Evolutionary conservation across 2,888 invertebrate species (phyloP).

Genomic region (Acleris laterana): DNA sequence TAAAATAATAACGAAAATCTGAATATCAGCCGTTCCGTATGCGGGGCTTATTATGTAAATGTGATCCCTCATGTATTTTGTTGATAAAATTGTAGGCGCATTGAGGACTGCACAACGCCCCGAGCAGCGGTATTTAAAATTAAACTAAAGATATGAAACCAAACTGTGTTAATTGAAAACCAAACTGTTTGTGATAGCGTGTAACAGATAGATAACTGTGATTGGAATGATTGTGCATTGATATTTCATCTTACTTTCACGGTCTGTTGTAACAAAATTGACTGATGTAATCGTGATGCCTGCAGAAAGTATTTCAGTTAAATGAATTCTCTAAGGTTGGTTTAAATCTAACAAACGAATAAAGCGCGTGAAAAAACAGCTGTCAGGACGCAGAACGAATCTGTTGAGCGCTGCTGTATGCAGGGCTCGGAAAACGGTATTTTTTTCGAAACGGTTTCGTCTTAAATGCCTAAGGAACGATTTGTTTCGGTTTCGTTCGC

Average conservation of each 20-base stretch:
- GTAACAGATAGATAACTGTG: neutral
- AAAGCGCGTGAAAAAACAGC: constrained; percentile 7
- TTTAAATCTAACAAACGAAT: neutral
- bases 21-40: constrained; percentile 61
- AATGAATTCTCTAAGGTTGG: too few relatives aligned
- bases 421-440: too few relatives aligned
- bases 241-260: too few relatives aligned
- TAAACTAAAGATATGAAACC: too few relatives aligned
- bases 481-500: too few relatives aligned
- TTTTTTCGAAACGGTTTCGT: too few relatives aligned
- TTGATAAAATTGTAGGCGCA: constrained; percentile 67
- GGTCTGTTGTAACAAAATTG: too few relatives aligned
- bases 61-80: constrained; percentile 67
- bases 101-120: constrained; percentile 37
- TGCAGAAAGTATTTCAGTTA: too few relatives aligned
- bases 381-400: constrained; percentile 12
- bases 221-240: too few relatives aligned
- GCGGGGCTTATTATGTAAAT: constrained; percentile 76
- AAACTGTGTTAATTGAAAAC: neutral
- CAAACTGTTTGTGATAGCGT: neutral
- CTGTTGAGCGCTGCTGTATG: constrained; percentile 20
- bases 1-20: constrained; percentile 75
- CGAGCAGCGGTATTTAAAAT: constrained; percentile 22
- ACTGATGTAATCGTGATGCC: too few relatives aligned
- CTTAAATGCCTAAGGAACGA: too few relatives aligned